Conservation (phyloP, 53 echinoderm and acorn worm species). For the Echinarachnius parma region DNA sequence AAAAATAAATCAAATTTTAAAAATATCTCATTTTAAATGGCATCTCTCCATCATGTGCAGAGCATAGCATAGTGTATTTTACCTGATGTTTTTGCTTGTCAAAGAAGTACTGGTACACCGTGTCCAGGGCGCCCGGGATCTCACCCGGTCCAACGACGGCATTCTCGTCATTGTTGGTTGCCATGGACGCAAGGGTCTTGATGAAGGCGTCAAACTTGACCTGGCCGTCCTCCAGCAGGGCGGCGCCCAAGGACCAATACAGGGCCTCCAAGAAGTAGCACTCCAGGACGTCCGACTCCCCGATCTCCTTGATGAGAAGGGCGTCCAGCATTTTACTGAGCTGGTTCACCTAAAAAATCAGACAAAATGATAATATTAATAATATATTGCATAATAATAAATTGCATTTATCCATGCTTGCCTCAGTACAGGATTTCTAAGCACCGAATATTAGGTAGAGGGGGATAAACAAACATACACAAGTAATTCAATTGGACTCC, state of each 20-base stretch:
- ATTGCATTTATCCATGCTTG: too few species aligned
- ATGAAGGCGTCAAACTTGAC: constrained; percentile 91
- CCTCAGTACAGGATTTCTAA: too few species aligned
- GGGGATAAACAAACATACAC: too few species aligned
- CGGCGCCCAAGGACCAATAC: constrained; percentile 89
- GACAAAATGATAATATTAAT: too few species aligned
- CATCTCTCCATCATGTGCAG: too few species aligned
- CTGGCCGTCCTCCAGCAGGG: constrained; percentile 83
- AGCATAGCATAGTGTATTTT: too few species aligned
- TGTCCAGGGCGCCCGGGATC: constrained; percentile 76
- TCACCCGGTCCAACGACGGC: constrained; percentile 82
- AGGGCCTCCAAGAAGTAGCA: constrained; percentile 88
- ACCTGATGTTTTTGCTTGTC: constrained; percentile 78
- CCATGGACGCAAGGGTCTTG: constrained; percentile 76
- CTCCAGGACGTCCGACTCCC: constrained; percentile 72
- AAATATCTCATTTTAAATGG: too few species aligned
- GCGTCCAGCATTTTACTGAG: constrained; percentile 88
- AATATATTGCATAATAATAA: too few species aligned
- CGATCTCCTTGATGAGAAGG: constrained; percentile 69
- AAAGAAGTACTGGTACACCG: constrained; percentile 90
- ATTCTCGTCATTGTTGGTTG: constrained; percentile 60
- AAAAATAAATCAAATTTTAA: too few species aligned
- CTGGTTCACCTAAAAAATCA: constrained; percentile 67
- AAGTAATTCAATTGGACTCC: too few species aligned
- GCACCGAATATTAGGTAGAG: too few species aligned